phyloP scores from a whole-genome alignment of 2,113 vertebrate genomes.

The Terrapene triunguis region DNA sequence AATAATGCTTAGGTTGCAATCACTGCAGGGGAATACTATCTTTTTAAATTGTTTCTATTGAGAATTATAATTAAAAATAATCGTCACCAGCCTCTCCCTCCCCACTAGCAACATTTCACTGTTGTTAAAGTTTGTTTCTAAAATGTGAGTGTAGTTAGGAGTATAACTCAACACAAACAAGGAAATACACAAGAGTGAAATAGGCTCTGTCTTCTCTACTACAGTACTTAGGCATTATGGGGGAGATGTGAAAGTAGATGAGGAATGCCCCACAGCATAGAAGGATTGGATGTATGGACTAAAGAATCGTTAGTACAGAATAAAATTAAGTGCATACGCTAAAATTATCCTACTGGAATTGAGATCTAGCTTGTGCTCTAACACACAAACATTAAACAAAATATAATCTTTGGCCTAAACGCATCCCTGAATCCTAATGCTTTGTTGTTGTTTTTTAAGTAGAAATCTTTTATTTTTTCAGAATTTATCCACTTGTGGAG shows the following conservation, averaged over 20 bases:
- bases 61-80: neutral
- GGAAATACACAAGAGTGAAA: neutral
- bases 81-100: neutral
- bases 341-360: neutral
- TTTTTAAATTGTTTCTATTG: neutral
- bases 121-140: neutral
- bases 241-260: neutral
- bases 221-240: neutral
- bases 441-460: neutral
- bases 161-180: neutral
- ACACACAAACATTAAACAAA: neutral
- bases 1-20: neutral
- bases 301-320: neutral
- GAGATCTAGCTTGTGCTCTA: neutral
- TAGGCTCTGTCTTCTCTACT: neutral
- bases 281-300: neutral
- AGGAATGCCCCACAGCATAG: neutral
- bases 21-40: neutral
- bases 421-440: neutral
- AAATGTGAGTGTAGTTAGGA: neutral
- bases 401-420: neutral
- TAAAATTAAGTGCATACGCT: neutral
- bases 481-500: neutral
- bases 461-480: neutral
- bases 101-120: neutral